Base-by-base conservation (phyloP, 2,888 invertebrate genomes). In the Bombylius major region DNA sequence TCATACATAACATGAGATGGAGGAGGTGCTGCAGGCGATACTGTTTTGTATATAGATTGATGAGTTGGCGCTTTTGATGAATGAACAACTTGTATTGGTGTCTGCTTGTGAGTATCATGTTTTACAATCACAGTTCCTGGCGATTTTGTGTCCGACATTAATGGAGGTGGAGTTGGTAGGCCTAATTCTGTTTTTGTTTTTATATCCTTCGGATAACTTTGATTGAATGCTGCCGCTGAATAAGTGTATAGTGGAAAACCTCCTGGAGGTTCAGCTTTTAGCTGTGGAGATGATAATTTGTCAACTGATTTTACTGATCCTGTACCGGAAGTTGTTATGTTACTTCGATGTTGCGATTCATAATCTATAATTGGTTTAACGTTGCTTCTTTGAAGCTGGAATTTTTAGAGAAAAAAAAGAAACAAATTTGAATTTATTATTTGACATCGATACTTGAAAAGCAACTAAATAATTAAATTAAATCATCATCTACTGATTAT, bases 41-140 rank as follows among this genome's bases (percentile, higher is more conserved):
- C 52, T 12, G 58, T 51, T 50, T 60, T 60, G 33, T 57, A 59
- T 47, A 58, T 56, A 39, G 55, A 56, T 49, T 51, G 46, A 48
- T 55, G 55, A 44, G 57, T 48, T 48, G 54, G 31, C 34, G 55
- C 42, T 56, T 58, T 61, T 49, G 65, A 61, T 13, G 50, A 50
- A 52, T 60, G 60, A 13, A 39, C 54, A 44, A 61, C 50, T 56
- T 60, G 60, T 34, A 60, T 57, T 45, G 59, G 56, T 68, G 61
- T 70, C 72, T 55, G 56, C 48, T 59, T 60, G 56, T 57, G 58
- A 59, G 61, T 58, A 59, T 62, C 87, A 70, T 87, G 86, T 69
- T 87, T 87, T 59, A 87, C 87, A 70, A 87, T 87, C 69, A 87
- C 87, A 58, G 61, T 57, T 32, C 60, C 61, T 71, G 81, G 85